phyloP scores from a whole-genome alignment of 2,113 vertebrate genomes.

The Scalopus aquaticus region DNA sequence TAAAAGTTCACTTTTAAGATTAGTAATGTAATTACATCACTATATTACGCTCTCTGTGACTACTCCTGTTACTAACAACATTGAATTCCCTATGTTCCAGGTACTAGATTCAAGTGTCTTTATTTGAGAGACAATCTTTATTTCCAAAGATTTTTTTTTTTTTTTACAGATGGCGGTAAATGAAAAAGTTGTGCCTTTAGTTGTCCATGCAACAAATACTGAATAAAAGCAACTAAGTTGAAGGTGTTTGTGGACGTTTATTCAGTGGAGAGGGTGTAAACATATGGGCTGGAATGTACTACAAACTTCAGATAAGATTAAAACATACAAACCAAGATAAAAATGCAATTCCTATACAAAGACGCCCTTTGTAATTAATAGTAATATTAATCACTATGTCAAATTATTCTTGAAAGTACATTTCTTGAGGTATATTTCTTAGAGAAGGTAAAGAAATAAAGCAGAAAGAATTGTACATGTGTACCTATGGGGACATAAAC shows the following conservation, averaged over 20 bases:
- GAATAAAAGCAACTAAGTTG: background rate
- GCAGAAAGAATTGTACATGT: background rate
- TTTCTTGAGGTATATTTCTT: conserved; percentile 22
- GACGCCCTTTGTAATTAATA: conserved; percentile 14
- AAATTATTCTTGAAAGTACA: conserved; percentile 22
- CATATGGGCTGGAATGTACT: background rate
- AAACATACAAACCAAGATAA: background rate
- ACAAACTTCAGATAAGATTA: conserved; percentile 39
- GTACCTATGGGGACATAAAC: background rate
- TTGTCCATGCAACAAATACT: background rate
- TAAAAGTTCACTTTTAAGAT: background rate
- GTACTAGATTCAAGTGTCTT: background rate
- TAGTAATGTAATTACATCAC: background rate
- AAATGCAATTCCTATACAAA: conserved; percentile 36
- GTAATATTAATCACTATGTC: conserved; percentile 6
- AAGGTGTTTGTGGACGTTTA: background rate
- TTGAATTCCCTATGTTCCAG: background rate
- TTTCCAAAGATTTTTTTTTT: background rate
- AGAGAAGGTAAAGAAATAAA: background rate
- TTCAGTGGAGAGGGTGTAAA: background rate
- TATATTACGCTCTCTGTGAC: background rate
- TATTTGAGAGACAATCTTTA: background rate
- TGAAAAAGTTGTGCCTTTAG: background rate
- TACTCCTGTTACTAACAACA: background rate
- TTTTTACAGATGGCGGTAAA: background rate